Percentiles rank a stretch among this genome's conserved stretches.
phyloP scores from a whole-genome alignment of 2,113 vertebrate genomes.

The Furnarius figulus region DNA sequence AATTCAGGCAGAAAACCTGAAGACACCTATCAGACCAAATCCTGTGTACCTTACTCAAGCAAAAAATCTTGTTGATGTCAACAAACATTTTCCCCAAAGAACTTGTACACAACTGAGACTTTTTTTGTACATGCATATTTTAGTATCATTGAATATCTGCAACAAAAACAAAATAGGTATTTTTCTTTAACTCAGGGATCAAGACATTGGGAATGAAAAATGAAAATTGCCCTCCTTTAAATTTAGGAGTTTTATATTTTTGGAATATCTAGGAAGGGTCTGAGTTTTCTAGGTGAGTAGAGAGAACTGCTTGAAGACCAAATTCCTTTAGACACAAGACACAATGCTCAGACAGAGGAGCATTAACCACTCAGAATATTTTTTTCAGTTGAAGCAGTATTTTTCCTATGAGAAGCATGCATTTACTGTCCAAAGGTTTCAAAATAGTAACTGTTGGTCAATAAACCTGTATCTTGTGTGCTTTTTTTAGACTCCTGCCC shows the following conservation, averaged over 20 bases:
- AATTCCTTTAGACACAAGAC: background rate
- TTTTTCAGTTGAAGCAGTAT: background rate
- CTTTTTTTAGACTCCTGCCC: background rate
- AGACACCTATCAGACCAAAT: constrained; percentile 38
- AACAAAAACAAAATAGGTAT: background rate
- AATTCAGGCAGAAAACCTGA: constrained; percentile 47
- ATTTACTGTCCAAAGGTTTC: background rate
- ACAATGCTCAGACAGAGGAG: background rate
- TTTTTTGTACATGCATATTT: background rate
- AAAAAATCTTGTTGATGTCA: constrained; percentile 54
- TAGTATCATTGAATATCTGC: background rate
- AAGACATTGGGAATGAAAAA: background rate
- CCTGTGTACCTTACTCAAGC: constrained; percentile 24
- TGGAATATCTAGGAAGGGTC: background rate
- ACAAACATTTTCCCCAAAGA: constrained; percentile 36
- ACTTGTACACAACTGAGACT: background rate
- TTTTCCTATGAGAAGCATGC: background rate
- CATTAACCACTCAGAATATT: background rate
- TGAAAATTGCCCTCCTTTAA: background rate
- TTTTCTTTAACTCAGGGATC: background rate
- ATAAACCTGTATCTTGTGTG: background rate
- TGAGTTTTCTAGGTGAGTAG: background rate
- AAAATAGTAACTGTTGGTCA: background rate
- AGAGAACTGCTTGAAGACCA: background rate
- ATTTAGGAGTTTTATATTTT: background rate